These are phyloP conservation scores for Drosophila silvestris DNA, from an alignment of 2,888 invertebrate genomes.

Conservation along the genomic window DNA sequence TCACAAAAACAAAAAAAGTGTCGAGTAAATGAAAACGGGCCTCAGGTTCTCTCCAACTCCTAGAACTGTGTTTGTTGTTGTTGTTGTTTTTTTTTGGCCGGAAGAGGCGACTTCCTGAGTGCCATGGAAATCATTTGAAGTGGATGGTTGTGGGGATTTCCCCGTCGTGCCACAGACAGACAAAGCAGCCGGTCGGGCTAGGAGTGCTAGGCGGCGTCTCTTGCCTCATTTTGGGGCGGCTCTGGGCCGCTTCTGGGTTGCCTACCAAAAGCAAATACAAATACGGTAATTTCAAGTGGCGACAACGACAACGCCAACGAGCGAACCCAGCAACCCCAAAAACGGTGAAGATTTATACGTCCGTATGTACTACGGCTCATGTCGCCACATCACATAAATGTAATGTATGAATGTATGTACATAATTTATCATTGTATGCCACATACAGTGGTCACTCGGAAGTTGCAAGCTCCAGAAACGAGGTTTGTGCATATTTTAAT, in stretches of 20 bases:
- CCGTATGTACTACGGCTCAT: slow-evolving; percentile 11
- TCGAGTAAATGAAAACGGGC: slow-evolving; percentile 46
- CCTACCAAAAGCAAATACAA: slow-evolving; percentile 65
- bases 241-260: slow-evolving; percentile 34
- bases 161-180: slow-evolving; percentile 36
- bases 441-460: slow-evolving; percentile 12
- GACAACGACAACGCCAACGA: slow-evolving; percentile 54
- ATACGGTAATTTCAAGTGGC: slow-evolving; percentile 64
- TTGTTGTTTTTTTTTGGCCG: slow-evolving; percentile 41
- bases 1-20: slow-evolving; percentile 41
- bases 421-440: slow-evolving; percentile 13
- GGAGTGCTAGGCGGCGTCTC: slow-evolving; percentile 36
- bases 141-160: slow-evolving; percentile 40
- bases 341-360: slow-evolving; percentile 60
- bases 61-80: background rate
- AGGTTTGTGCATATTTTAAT: background rate
- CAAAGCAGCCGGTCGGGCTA: slow-evolving; percentile 35
- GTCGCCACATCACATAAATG: slow-evolving; percentile 40
- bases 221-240: slow-evolving; percentile 49
- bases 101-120: slow-evolving; percentile 69
- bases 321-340: slow-evolving; percentile 56
- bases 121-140: slow-evolving; percentile 67
- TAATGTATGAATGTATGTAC: slow-evolving; percentile 25
- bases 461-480: background rate
- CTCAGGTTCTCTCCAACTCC: slow-evolving; percentile 24